Conservation (phyloP, 1,140 invertebrate species). For the Cryptotermes secundus region DNA sequence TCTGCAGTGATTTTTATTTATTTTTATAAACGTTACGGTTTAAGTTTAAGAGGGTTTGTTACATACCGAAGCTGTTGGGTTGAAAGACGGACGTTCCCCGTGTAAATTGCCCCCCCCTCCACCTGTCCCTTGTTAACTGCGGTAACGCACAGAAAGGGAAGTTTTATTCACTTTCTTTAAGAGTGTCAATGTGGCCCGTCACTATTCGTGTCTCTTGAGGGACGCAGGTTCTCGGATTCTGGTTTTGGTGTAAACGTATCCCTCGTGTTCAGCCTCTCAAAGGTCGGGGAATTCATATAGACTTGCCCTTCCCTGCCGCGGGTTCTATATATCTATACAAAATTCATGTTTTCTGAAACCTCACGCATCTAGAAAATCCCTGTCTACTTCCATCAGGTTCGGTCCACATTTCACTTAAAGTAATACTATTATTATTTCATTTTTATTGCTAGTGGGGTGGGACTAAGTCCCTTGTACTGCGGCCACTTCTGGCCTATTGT, state of each 20-base stretch:
- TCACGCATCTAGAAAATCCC: neutral
- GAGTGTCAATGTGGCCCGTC: neutral
- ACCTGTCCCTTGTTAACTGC: too few species aligned
- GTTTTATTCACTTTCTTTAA: neutral
- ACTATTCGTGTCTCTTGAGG: neutral
- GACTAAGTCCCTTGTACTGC: too few species aligned
- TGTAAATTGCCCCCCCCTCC: too few species aligned
- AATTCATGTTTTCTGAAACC: neutral
- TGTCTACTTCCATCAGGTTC: neutral
- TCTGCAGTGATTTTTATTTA: too few species aligned
- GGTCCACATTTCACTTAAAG: neutral
- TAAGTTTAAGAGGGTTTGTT: too few species aligned
- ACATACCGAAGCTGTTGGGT: too few species aligned
- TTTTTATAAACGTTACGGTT: too few species aligned
- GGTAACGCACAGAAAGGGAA: neutral
- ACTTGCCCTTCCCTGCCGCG: neutral
- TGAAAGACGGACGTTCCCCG: too few species aligned
- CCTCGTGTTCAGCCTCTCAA: neutral
- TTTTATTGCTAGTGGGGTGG: too few species aligned
- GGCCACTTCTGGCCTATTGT: too few species aligned
- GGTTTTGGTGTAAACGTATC: neutral
- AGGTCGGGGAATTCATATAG: neutral
- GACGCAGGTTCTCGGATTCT: neutral
- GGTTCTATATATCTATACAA: neutral
- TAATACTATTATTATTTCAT: neutral